Evolutionary conservation across 1,140 invertebrate genomes (phyloP).

Genomic region (Drosophila willistoni): DNA sequence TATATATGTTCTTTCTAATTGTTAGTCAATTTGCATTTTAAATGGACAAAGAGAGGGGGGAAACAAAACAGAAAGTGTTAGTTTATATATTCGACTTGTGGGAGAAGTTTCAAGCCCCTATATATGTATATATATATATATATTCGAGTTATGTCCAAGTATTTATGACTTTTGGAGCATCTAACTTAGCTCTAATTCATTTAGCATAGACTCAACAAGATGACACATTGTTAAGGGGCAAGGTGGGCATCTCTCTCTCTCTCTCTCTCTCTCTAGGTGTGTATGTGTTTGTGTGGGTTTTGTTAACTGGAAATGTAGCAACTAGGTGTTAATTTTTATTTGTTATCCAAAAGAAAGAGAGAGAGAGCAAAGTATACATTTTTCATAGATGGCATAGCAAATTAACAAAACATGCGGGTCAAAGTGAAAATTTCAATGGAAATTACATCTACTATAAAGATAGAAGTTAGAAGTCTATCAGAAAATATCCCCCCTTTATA

Average conservation of each 20-base stretch:
- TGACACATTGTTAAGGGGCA: conserved; percentile 70
- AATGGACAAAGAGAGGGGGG: conserved; percentile 12
- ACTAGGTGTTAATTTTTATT: conserved; percentile 75
- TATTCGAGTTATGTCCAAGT: conserved; percentile 13
- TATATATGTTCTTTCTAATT: conserved; percentile 59
- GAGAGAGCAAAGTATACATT: conserved; percentile 56
- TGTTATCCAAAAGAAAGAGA: conserved; percentile 28
- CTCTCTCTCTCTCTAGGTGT: conserved; percentile 22
- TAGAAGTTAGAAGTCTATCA: neutral
- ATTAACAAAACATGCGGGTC: conserved; percentile 63
- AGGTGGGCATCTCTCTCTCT: neutral
- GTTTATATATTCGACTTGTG: conserved; percentile 32
- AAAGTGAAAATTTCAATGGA: conserved; percentile 36
- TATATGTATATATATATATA: conserved; percentile 13
- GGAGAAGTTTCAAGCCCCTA: conserved; percentile 19
- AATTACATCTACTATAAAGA: conserved; percentile 12
- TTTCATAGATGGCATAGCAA: conserved; percentile 39
- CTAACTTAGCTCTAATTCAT: conserved; percentile 61
- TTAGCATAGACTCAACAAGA: conserved; percentile 57
- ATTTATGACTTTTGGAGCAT: conserved; percentile 44
- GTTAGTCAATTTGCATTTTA: conserved; percentile 65
- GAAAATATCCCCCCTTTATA: neutral
- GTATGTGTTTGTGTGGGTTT: conserved; percentile 33
- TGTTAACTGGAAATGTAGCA: conserved; percentile 71
- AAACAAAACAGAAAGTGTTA: conserved; percentile 71